phyloP scores from a whole-genome alignment of 2,888 invertebrate species.

The Craniophora ligustri region DNA sequence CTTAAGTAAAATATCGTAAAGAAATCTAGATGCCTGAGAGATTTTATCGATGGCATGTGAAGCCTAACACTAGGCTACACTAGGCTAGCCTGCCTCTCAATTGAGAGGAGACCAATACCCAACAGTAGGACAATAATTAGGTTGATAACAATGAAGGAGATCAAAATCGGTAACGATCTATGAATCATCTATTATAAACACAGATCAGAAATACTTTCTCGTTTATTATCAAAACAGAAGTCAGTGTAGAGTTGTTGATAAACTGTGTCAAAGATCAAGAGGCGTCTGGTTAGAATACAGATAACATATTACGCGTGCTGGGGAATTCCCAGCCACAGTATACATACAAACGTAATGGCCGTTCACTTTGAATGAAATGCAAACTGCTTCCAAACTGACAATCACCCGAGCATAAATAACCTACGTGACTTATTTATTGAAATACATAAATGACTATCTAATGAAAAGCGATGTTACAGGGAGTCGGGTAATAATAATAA shows the following conservation, averaged over 20 bases:
- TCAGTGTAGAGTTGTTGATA: constrained; percentile 25
- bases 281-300: constrained; percentile 18
- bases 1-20: too few species aligned
- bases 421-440: constrained; percentile 17
- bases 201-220: constrained; percentile 9
- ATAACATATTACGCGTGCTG: constrained; percentile 25
- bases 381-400: constrained; percentile 24
- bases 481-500: too few species aligned
- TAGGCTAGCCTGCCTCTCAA: too few species aligned
- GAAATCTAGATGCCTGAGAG: too few species aligned
- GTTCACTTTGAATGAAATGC: constrained; percentile 18
- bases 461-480: too few species aligned
- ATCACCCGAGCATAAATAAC: not conserved
- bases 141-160: too few species aligned
- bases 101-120: too few species aligned
- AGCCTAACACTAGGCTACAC: too few species aligned
- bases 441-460: too few species aligned
- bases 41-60: too few species aligned
- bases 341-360: constrained; percentile 26
- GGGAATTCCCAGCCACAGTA: constrained; percentile 38
- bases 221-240: constrained; percentile 12
- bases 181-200: not conserved
- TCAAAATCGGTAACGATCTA: not conserved
- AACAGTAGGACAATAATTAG: too few species aligned
- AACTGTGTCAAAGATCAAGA: constrained; percentile 37